phyloP scores from a whole-genome alignment of 1,140 invertebrate species.

The Drosophila tsacasi region DNA sequence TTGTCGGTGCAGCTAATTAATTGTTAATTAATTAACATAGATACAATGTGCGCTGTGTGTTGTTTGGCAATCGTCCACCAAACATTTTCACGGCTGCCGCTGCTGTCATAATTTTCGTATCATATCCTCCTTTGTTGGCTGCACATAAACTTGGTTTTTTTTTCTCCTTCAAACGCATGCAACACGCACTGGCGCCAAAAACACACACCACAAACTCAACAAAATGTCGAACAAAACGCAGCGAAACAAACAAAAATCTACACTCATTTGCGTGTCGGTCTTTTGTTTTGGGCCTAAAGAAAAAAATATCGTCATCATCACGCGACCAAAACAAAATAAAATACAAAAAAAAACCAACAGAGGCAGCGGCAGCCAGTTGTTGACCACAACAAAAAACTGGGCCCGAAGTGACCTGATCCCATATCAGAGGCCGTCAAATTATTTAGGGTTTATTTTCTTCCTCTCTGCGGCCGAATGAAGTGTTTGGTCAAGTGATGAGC shows the following conservation, averaged over 20 bases:
- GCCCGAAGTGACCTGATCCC: constrained; percentile 28
- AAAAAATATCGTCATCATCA: constrained; percentile 35
- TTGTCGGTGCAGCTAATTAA: constrained; percentile 74
- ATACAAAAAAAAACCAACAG: constrained; percentile 29
- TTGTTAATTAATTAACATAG: constrained; percentile 84
- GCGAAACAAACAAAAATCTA: constrained; percentile 33
- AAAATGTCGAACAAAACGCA: constrained; percentile 55
- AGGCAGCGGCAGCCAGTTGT: constrained; percentile 5
- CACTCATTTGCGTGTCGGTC: constrained; percentile 46
- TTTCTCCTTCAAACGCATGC: constrained; percentile 48
- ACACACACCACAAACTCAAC: constrained; percentile 40
- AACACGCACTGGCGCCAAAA: constrained; percentile 66
- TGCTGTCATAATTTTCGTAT: constrained; percentile 58
- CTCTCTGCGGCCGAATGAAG: constrained; percentile 31
- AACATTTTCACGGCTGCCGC: constrained; percentile 77
- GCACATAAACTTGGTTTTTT: constrained; percentile 57
- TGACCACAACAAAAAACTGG: constrained; percentile 41
- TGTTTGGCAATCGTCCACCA: constrained; percentile 53
- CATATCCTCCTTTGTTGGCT: constrained; percentile 32
- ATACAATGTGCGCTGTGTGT: constrained; percentile 60
- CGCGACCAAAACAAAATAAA: constrained; percentile 49
- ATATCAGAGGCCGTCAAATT: constrained; percentile 52
- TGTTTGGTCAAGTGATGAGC: constrained; percentile 77
- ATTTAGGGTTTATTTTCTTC: constrained; percentile 31
- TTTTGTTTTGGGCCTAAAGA: constrained; percentile 22